phyloP scores from a whole-genome alignment of 2,797 vertebrate species.

The Carduelis carduelis region DNA sequence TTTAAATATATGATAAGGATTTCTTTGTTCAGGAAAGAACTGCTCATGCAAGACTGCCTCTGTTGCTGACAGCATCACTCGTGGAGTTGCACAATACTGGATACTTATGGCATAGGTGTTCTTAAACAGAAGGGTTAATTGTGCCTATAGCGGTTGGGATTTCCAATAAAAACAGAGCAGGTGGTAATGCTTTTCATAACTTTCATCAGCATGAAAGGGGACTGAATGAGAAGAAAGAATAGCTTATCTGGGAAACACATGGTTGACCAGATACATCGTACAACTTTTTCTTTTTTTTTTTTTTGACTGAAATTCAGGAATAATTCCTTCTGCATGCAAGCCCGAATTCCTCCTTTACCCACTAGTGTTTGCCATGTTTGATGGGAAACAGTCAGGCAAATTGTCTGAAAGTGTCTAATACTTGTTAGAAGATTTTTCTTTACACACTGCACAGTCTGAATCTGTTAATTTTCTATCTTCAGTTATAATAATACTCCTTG shows the following conservation, averaged over 20 bases:
- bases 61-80: not conserved
- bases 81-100: not conserved
- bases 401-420: not conserved
- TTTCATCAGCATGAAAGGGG: not conserved
- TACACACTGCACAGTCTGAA: rapidly evolving
- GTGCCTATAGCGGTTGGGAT: not conserved
- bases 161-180: not conserved
- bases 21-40: not conserved
- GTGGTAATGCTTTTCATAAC: not conserved
- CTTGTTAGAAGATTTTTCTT: not conserved
- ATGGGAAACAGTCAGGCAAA: not conserved
- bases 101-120: not conserved
- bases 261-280: not conserved
- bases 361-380: not conserved
- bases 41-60: not conserved
- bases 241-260: not conserved
- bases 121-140: not conserved
- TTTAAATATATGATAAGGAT: not conserved
- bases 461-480: not conserved
- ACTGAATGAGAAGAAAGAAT: not conserved
- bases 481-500: not conserved
- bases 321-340: not conserved
- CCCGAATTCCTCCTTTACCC: not conserved
- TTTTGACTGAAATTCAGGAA: not conserved
- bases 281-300: not conserved